These are phyloP conservation scores for Dendropsophus ebraccatus DNA, from an alignment of 2,113 vertebrate genomes.

Conservation along the genomic window DNA sequence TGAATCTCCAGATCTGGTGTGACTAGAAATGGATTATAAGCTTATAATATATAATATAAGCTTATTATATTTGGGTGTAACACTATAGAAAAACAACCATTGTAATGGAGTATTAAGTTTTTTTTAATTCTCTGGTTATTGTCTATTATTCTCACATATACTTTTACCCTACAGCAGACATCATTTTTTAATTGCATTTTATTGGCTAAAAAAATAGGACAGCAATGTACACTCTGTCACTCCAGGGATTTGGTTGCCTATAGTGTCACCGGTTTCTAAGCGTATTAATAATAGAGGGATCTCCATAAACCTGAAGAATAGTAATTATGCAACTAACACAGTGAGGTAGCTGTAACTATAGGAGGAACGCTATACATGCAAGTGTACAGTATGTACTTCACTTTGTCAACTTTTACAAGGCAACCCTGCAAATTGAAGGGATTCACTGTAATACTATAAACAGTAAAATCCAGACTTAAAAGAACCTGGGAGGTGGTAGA, in stretches of 20 bases:
- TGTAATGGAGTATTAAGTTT: slow-evolving; percentile 2
- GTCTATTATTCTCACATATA: slow-evolving; percentile 12
- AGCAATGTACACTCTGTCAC: neutral
- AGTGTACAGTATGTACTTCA: neutral
- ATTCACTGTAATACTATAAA: too few relatives aligned
- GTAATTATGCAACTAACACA: neutral
- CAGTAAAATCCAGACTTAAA: too few relatives aligned
- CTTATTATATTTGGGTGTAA: slow-evolving; percentile 34
- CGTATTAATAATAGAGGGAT: neutral
- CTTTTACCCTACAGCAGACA: neutral
- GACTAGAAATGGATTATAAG: slow-evolving; percentile 31
- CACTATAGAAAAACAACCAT: slow-evolving; percentile 12
- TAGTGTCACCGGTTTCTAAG: neutral
- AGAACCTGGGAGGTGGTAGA: too few relatives aligned
- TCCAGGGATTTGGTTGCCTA: neutral
- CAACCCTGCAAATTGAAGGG: neutral
- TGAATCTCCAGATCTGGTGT: neutral
- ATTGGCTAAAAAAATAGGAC: neutral
- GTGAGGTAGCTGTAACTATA: neutral
- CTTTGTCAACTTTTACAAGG: neutral
- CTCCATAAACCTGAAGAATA: neutral
- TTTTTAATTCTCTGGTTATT: slow-evolving; percentile 6
- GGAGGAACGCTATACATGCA: neutral
- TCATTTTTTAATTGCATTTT: neutral
- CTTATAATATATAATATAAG: slow-evolving; percentile 35